A percentile compares a stretch with the other conserved stretches of the same genome.
Conservation (phyloP, 2,888 invertebrate species). For the Eupithecia tripunctaria region DNA sequence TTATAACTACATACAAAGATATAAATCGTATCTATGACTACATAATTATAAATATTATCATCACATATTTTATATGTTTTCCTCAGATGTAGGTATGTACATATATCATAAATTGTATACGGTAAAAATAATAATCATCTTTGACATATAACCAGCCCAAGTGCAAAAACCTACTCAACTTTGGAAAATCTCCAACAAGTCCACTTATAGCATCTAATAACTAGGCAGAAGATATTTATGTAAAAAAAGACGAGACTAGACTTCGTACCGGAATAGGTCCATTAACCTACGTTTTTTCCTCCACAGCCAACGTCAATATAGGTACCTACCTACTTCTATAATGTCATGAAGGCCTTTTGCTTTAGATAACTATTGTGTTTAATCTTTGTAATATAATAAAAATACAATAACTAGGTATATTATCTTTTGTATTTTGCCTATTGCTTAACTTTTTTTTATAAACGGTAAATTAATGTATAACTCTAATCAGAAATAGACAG, state of each 20-base stretch:
- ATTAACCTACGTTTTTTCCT: not conserved
- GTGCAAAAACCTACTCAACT: not conserved
- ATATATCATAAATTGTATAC: no score
- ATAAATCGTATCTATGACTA: no score
- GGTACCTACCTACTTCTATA: no score
- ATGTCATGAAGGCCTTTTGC: not conserved
- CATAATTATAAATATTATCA: no score
- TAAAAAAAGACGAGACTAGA: not conserved
- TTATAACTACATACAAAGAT: no score
- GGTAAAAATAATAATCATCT: no score
- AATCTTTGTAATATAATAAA: not conserved
- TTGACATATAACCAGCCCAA: not conserved
- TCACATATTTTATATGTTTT: no score
- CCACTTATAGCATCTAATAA: not conserved
- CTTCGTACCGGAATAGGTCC: slow-evolving; percentile 1
- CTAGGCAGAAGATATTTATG: not conserved
- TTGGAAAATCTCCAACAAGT: not conserved
- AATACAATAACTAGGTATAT: no score
- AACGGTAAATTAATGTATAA: no score
- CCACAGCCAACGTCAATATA: not conserved
- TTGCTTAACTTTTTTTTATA: no score
- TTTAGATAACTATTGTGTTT: not conserved
- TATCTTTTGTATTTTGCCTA: no score
- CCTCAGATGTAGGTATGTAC: no score
- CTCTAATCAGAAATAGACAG: not conserved